A percentile compares a stretch with the other conserved stretches of the same genome.
These are phyloP conservation scores for Pterocles orientalis DNA, from an alignment of 2,113 vertebrate genomes.

Conservation along the genomic window DNA sequence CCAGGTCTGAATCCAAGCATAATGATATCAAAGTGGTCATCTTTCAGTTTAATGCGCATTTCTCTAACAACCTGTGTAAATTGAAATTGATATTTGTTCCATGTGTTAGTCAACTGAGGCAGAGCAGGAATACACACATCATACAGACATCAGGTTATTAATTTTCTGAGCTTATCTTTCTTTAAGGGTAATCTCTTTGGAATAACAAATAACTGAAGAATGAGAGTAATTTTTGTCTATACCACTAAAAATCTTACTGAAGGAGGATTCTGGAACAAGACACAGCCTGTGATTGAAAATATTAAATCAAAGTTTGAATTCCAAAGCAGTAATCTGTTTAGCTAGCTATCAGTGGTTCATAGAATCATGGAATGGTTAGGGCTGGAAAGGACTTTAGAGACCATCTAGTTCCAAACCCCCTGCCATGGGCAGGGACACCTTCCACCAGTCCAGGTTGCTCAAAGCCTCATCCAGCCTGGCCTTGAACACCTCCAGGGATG, in stretches of 20 bases:
- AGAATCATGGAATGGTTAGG: too few relatives aligned
- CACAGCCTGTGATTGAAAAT: not conserved
- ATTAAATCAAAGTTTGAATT: not conserved
- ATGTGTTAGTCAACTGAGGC: not conserved
- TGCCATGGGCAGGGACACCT: too few relatives aligned
- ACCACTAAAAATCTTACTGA: not conserved
- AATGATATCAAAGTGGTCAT: not conserved
- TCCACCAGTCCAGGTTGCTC: too few relatives aligned
- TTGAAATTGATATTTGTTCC: not conserved
- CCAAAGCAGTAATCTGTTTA: not conserved
- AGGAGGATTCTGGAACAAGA: not conserved
- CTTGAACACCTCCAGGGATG: too few relatives aligned
- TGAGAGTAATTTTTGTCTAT: not conserved
- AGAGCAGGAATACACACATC: not conserved
- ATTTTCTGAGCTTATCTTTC: not conserved
- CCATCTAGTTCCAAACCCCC: too few relatives aligned
- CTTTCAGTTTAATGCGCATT: conserved; percentile 1
- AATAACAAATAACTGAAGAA: not conserved
- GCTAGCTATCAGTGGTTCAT: not conserved
- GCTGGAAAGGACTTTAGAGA: too few relatives aligned
- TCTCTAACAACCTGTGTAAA: conserved; percentile 39
- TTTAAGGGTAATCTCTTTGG: not conserved
- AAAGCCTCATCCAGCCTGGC: too few relatives aligned
- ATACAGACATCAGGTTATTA: not conserved
- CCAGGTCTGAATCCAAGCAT: conserved; percentile 50